Percentiles rank a stretch among this genome's conserved stretches.
Evolutionary conservation across 1,140 invertebrate species (phyloP).

Genomic region (Mycetomoellerius zeteki): DNA sequence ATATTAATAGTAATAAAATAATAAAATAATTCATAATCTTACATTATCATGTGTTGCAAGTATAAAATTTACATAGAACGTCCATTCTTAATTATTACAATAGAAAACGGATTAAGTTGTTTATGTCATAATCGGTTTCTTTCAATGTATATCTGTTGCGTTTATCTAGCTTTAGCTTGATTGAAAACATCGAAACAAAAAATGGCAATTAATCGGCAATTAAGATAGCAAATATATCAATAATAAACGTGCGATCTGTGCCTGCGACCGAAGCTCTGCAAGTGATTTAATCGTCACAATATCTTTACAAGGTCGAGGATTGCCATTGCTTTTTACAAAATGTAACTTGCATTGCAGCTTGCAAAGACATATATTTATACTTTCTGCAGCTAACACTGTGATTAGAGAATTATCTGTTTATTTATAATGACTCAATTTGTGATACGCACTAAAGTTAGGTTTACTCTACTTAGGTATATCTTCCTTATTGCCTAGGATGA

Average conservation of each 20-base stretch:
- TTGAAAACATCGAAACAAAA: background rate
- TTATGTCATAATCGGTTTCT: conserved; percentile 31
- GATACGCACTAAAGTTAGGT: conserved; percentile 31
- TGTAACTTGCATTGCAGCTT: conserved; percentile 7
- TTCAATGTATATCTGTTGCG: conserved; percentile 29
- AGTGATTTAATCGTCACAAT: conserved; percentile 2
- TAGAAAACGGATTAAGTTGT: conserved; percentile 66
- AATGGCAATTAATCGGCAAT: conserved; percentile 44
- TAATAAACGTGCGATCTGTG: conserved; percentile 9
- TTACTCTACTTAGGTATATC: conserved; percentile 36
- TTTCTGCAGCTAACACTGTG: conserved; percentile 4
- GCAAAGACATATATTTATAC: conserved; percentile 27
- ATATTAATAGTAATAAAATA: conserved; percentile 36
- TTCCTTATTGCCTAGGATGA: conserved; percentile 49
- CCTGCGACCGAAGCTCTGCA: conserved; percentile 23
- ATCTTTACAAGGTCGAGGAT: conserved; percentile 4
- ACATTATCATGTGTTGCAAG: conserved; percentile 27
- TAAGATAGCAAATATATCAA: conserved; percentile 37
- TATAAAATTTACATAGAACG: conserved; percentile 66
- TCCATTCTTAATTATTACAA: conserved; percentile 55
- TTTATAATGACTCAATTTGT: conserved; percentile 39
- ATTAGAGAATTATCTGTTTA: conserved; percentile 44
- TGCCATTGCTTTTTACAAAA: conserved; percentile 53
- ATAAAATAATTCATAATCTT: conserved; percentile 49
- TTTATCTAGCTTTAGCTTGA: background rate